Base-by-base conservation (phyloP, 2,797 vertebrate species). In the Danio aesculapii region DNA sequence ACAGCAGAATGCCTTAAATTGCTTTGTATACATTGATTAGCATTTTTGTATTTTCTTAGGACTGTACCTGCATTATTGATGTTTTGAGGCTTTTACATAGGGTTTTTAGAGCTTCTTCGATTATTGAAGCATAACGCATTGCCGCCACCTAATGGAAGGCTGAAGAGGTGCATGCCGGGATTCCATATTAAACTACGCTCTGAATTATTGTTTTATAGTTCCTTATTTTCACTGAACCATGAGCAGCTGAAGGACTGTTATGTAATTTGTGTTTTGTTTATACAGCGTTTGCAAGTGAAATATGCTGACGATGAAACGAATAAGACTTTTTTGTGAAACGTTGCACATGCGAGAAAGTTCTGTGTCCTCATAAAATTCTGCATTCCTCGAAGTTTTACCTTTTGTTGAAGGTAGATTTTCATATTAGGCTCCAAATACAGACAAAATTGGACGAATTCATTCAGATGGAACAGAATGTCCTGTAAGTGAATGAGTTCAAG, bases 91-190 rank as follows among this genome's bases (percentile, higher is more conserved):
- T 67, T 13, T n/a, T n/a, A n/a, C n/a, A n/a, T n/a, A n/a, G n/a
- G n/a, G n/a, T n/a, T n/a, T 30, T 12, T 41, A 16, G 12, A 17
- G 3, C 11, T 8, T 77, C 3, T 9, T 21, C 12, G 3, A 1
- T 66, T 16, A 8, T 41, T 61, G 6, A 78, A 59, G 68, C 82
- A 87, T 81, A 72, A 81, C 78, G 76, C 70, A 81, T 76, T 92
- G 88, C 91, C 92, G 91, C 92, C 91, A 86, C 87, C 75, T 64
- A 44, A 50, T 89, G 92, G 87, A 58, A 0, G 43, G 85, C n/a
- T 50, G 50, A 75, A 77, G 83, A 46, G 86, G 30, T 89, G 86
- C 89, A 90, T 55, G 6, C 17, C 44, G 58, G 0, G 11, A 21
- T 30, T 14, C 17, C 7, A 17, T 4, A 61, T 52, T n/a, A 49